phyloP scores from a whole-genome alignment of 1,140 invertebrate genomes.

The Phenacoccus solenopsis region DNA sequence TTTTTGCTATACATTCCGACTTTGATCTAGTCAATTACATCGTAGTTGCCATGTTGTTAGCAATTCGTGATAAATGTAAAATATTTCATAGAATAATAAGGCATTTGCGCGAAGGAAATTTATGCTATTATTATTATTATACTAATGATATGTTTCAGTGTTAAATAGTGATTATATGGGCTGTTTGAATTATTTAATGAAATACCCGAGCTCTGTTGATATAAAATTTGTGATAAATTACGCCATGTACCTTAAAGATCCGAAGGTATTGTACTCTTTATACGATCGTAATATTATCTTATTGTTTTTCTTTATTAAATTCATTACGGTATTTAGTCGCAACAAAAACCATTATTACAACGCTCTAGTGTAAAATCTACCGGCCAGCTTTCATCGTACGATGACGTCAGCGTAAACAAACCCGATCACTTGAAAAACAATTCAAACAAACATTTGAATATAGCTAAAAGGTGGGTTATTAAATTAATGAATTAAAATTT shows the following conservation, averaged over 20 bases:
- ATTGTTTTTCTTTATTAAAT: too few species aligned
- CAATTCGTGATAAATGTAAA: constrained; percentile 51
- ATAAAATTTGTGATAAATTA: constrained; percentile 47
- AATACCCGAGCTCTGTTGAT: constrained; percentile 48
- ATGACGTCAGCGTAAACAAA: background rate
- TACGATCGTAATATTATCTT: too few species aligned
- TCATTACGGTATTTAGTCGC: too few species aligned
- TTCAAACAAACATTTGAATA: background rate
- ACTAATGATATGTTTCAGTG: constrained; percentile 41
- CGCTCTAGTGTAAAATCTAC: background rate
- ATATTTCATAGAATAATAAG: background rate
- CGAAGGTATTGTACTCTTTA: too few species aligned
- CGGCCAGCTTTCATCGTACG: background rate
- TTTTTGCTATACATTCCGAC: constrained; percentile 57
- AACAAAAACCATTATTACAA: background rate
- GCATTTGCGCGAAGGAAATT: constrained; percentile 11
- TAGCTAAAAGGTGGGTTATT: background rate
- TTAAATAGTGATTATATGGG: constrained; percentile 47
- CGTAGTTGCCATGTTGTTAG: constrained; percentile 59
- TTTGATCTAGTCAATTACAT: constrained; percentile 54
- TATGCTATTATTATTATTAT: background rate
- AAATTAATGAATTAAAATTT: too few species aligned
- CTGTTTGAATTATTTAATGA: constrained; percentile 51
- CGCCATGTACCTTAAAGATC: constrained; percentile 46
- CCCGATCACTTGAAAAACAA: background rate